phyloP scores from a whole-genome alignment of 2,888 invertebrate genomes.

The Ectropis crepuscularia region DNA sequence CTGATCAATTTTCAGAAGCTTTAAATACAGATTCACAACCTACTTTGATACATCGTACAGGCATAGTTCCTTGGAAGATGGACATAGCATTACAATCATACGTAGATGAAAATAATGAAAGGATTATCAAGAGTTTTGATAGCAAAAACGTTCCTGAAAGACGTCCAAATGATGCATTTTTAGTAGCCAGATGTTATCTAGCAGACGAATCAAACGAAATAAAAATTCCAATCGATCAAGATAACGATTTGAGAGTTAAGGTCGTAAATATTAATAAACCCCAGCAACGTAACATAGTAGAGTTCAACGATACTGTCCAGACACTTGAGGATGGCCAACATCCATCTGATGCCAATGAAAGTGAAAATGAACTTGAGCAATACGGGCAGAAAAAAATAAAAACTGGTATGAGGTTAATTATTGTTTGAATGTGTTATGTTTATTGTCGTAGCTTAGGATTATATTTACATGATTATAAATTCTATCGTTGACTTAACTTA shows the following conservation, averaged over 20 bases:
- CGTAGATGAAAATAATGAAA: constrained; percentile 54
- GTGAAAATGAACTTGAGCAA: neutral
- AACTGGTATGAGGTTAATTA: constrained; percentile 2
- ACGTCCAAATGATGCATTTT: constrained; percentile 48
- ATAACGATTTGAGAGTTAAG: constrained; percentile 55
- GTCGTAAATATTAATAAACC: constrained; percentile 41
- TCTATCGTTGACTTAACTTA: no score
- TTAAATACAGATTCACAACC: neutral
- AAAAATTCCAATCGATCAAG: constrained; percentile 57
- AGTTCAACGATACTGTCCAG: constrained; percentile 1
- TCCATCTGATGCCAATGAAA: neutral
- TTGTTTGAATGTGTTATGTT: no score
- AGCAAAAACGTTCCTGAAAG: constrained; percentile 38
- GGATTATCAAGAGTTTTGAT: constrained; percentile 57
- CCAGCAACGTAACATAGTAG: constrained; percentile 1
- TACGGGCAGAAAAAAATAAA: neutral
- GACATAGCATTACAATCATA: constrained; percentile 63
- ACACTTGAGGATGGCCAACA: neutral
- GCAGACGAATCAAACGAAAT: constrained; percentile 50
- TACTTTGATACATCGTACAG: constrained; percentile 2
- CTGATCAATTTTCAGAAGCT: neutral
- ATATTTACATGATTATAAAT: no score
- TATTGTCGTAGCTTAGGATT: no score
- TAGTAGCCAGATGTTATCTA: constrained; percentile 54
- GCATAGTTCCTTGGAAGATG: constrained; percentile 37